Evolutionary conservation across 1,140 invertebrate species (phyloP), one percentile per base, ranked within the genome.

Genomic region (Dinoponera quadriceps): DNA sequence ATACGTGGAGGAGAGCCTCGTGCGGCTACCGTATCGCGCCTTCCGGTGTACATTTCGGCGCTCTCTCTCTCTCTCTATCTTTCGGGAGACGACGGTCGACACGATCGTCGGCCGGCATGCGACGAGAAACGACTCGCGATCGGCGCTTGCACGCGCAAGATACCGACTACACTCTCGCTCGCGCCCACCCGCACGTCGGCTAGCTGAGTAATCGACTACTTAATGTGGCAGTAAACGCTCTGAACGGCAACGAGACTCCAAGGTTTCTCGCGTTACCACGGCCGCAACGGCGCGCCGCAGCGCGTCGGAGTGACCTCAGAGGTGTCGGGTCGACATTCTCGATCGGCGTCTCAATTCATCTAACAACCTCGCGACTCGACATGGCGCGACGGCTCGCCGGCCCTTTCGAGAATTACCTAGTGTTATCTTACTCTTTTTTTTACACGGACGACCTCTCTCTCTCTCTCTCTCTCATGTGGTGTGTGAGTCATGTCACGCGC

Each of bases 401-500:
- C 11, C 74, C 16, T 66, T 54, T 25, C 49, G 27, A n/a, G n/a
- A 69, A 69, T 57, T 44, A 80, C 54, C 33, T 69, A 80, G 49
- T 51, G 11, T 11, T 44, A 2, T 33, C 33, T 44, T 44, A 9
- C 11, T 9, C 38, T 44, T 44, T 44, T 44, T 44, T 44, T 69
- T 44, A 20, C 29, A 80, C 65, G 75, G 63, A 86, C 62, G 27
- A 86, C 75, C 54, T 68, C 63, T n/a, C n/a, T n/a, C n/a, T n/a
- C n/a, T n/a, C n/a, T n/a, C n/a, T n/a, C n/a, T n/a, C n/a, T n/a
- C n/a, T n/a, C n/a, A n/a, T n/a, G n/a, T n/a, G n/a, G 38, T 44
- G 55, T 69, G 75, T 68, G 65, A 59, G 51, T 68, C 66, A 55
- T 66, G 49, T 78, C 65, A 80, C 84, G 63, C 57, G 85, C 75